Evolutionary conservation across 2,797 vertebrate genomes (phyloP), one percentile per base, ranked within the genome.

Genomic region (Aeoliscus strigatus): DNA sequence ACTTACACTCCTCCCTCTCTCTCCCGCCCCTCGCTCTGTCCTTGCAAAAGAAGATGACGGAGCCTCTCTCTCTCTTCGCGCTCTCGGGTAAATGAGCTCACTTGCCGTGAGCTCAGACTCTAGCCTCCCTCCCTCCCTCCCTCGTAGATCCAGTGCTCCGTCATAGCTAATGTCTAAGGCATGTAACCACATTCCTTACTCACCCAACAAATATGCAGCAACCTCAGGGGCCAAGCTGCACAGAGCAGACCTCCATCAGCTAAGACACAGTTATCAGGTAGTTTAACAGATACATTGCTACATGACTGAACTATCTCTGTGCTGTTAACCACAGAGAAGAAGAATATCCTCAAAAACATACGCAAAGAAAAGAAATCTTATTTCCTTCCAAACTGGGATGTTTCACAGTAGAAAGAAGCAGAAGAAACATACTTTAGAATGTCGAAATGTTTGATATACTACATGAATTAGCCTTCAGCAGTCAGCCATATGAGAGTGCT

Each of bases 111-210:
- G 86, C 80, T 81, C 61, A 79, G 82, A 79, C 74, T 73, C 77
- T 53, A 51, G 51, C 61, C 67, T 46, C 27, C 52, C 44, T 46
- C 51, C 49, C 30, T 31, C 70, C 68, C 68, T 79, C 79, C 62
- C 84, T 70, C 70, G 59, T 70, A 80, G 72, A 84, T 85, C 86
- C 83, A 85, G 82, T 61, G 53, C 83, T 87, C 83, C 82, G 85
- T 89, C 90, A 87, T 90, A 89, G 89, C 89, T 92, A 89, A 93
- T 86, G 91, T 87, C 86, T 89, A 85, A 91, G 90, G 91, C 91
- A 92, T 89, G 92, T 86, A 89, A 86, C 89, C 89, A 79, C 91
- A 93, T 92, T 94, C 91, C 92, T 94, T 91, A 91, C 88, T 93
- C 91, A 93, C 83, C 86, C 84, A 90, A 77, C 87, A 93, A 93